These are phyloP conservation scores for Leucopternis melanops DNA, from an alignment of 2,113 vertebrate genomes.

Conservation along the genomic window DNA sequence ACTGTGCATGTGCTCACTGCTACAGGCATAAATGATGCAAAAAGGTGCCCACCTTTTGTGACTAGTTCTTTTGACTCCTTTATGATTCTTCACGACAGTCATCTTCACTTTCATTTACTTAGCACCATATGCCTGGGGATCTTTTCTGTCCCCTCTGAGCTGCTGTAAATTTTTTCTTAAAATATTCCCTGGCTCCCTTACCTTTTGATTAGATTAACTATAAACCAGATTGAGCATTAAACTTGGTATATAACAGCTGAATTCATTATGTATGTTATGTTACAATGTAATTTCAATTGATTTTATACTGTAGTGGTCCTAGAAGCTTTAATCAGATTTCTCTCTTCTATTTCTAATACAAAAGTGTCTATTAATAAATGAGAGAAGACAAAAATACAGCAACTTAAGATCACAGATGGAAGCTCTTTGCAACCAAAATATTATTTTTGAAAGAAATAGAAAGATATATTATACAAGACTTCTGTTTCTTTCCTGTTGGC, in stretches of 20 bases:
- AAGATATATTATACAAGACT: neutral
- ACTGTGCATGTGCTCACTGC: neutral
- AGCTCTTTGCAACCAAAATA: neutral
- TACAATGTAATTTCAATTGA: slow-evolving; percentile 6
- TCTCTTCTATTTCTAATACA: neutral
- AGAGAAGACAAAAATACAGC: neutral
- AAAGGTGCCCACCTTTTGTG: neutral
- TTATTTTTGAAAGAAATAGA: neutral
- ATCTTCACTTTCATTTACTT: neutral
- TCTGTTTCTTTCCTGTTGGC: neutral
- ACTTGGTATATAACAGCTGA: neutral
- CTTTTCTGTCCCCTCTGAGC: neutral
- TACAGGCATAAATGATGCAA: neutral
- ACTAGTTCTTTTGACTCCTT: neutral
- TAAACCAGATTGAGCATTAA: slow-evolving; percentile 11
- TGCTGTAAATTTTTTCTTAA: neutral
- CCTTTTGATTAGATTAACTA: slow-evolving; percentile 10
- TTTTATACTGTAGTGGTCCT: neutral
- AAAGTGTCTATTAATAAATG: neutral
- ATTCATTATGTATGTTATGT: neutral
- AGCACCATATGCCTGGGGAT: neutral
- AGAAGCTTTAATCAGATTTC: slow-evolving; percentile 23
- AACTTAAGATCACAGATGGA: neutral
- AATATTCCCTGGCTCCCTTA: neutral
- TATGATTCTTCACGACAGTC: neutral